Base-by-base conservation (phyloP, 2,113 vertebrate genomes). In the Channa maculata region DNA sequence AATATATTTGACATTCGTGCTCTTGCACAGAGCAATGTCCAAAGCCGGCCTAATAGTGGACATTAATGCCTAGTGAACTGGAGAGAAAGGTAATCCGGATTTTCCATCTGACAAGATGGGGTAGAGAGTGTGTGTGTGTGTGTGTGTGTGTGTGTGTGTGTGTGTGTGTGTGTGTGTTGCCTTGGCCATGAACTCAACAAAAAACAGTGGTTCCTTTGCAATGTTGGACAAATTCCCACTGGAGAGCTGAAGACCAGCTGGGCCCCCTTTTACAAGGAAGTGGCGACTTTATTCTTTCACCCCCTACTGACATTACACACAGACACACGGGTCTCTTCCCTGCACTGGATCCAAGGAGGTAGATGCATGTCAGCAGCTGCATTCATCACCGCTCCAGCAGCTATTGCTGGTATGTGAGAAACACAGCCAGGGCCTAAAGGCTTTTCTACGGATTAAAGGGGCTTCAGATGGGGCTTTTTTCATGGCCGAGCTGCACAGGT, bases 81-180 rank as follows among this genome's bases (percentile, higher is more conserved):
- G 34, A 88, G 81, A 75, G 65, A 83, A 87, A 88, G 83, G 87
- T 92, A 91, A 91, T 90, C 85, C 80, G 62, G 86, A 87, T 92
- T 92, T 93, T 90, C 88, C 90, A 86, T 90, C 81, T 90, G 91
- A 90, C 79, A 85, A 87, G 77, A 85, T 85, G 79, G 79, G 70
- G 55, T 8, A 49, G 65, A 48, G 57, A 61, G 77, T 62, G 67
- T 38, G 76, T 74, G 77, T 75, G 55, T 65, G 66, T 75, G 55
- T 63, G 66, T 66, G 14, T 84, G 61, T 53, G 63, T 79, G 63
- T 83, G 65, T 63, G 53, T 71, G 65, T 24, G 24, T 75, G 71
- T 65, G 59, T 73, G n/a, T 73, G 64, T 61, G 76, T 65, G 67
- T 75, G 76, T 71, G 55, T 85, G 70, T 51, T 13, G 38, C 71